phyloP scores from a whole-genome alignment of 2,797 vertebrate genomes.

The Psittacula derbiana region DNA sequence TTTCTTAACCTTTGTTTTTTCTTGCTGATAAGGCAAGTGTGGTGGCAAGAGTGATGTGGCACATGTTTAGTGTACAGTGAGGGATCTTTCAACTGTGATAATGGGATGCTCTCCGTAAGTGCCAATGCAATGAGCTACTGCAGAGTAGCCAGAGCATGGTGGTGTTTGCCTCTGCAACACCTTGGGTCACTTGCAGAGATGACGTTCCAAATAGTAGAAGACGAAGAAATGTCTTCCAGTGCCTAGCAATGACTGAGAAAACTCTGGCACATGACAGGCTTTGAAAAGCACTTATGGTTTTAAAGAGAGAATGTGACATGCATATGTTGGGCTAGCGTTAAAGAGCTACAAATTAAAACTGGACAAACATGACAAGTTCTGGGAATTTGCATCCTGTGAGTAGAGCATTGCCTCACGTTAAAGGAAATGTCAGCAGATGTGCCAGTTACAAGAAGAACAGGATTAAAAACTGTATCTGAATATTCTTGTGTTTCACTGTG shows the following conservation, averaged over 20 bases:
- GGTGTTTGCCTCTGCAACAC: not conserved
- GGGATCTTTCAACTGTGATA: not conserved
- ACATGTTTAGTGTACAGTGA: not conserved
- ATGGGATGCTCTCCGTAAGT: not conserved
- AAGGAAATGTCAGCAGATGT: not conserved
- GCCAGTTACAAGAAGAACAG: not conserved
- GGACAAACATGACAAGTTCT: not conserved
- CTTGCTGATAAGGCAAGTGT: not conserved
- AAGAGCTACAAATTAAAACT: constrained; percentile 1
- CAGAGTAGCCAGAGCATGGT: not conserved
- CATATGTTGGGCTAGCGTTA: not conserved
- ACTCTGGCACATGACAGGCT: not conserved
- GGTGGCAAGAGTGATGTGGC: not conserved
- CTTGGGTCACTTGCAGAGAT: not conserved
- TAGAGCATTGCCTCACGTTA: not conserved
- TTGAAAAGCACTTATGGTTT: not conserved
- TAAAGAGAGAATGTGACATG: constrained; percentile 9
- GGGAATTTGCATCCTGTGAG: not conserved
- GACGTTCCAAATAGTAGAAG: not conserved
- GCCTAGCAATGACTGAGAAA: not conserved
- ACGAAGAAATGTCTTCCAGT: not conserved
- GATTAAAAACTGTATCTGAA: not conserved
- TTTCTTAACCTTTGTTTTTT: not conserved
- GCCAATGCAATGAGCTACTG: not conserved
- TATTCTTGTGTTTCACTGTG: not conserved